Evolutionary conservation across 2,113 vertebrate genomes (phyloP).

Genomic region (Lampris megalopsis): DNA sequence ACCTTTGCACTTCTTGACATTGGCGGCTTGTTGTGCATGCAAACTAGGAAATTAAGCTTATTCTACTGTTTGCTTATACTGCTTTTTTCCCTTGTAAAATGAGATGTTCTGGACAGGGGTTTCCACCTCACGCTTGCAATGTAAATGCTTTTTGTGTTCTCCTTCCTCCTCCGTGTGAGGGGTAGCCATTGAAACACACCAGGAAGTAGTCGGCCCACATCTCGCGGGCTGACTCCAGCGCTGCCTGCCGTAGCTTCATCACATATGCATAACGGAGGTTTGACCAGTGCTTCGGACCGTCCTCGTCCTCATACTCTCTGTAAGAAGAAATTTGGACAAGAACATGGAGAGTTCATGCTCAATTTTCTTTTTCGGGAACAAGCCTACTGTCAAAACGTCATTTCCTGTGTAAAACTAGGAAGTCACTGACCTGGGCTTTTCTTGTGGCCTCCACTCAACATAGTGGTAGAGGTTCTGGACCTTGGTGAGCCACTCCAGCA

Average conservation of each 20-base stretch:
- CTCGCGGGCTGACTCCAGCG: slow-evolving; percentile 87
- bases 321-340: slow-evolving; percentile 25
- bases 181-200: slow-evolving; percentile 76
- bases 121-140: slow-evolving; percentile 4
- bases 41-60: no score
- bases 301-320: slow-evolving; percentile 84
- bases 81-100: slow-evolving; percentile 19
- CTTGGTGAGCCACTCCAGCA: slow-evolving; percentile 89
- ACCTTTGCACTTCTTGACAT: background rate
- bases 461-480: slow-evolving; percentile 89
- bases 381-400: background rate
- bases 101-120: background rate
- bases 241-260: slow-evolving; percentile 92
- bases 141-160: background rate
- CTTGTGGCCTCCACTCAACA: slow-evolving; percentile 92
- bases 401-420: background rate
- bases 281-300: slow-evolving; percentile 90
- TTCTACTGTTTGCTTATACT: slow-evolving; percentile 8
- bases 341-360: background rate
- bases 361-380: background rate
- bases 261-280: slow-evolving; percentile 88
- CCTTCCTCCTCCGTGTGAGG: slow-evolving; percentile 11
- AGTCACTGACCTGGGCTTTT: slow-evolving; percentile 83
- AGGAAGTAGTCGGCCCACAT: slow-evolving; percentile 94
- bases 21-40: no score